These are phyloP conservation scores for Cyprinodon brontotheroides DNA, from an alignment of 2,113 vertebrate species.

Conservation along the genomic window DNA sequence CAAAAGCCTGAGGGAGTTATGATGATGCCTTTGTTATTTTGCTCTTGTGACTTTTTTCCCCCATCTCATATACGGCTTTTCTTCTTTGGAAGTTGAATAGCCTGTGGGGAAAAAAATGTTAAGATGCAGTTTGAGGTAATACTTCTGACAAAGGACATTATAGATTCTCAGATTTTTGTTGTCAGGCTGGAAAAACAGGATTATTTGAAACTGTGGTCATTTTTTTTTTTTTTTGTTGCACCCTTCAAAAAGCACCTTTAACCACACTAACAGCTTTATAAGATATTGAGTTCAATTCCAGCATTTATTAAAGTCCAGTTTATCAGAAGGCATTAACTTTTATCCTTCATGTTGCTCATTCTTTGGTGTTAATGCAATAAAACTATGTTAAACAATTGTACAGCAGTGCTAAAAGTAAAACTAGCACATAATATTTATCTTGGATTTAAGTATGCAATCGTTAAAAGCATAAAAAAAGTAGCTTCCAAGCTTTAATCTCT, in stretches of 20 bases:
- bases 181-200: constrained; percentile 2
- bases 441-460: background rate
- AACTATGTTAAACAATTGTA: background rate
- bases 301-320: no score
- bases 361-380: background rate
- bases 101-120: constrained; percentile 18
- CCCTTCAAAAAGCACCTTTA: background rate
- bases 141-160: constrained; percentile 17
- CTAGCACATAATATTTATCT: background rate
- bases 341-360: background rate
- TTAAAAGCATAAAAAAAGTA: background rate
- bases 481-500: background rate
- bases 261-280: no score
- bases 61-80: constrained; percentile 5
- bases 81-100: constrained; percentile 36
- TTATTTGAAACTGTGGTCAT: constrained; percentile 6
- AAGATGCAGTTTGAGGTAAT: constrained; percentile 22
- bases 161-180: constrained; percentile 21
- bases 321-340: no score
- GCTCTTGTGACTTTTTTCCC: background rate
- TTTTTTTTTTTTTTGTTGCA: background rate
- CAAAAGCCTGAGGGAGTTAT: constrained; percentile 37
- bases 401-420: background rate
- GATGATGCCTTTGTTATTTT: constrained; percentile 22
- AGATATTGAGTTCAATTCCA: background rate